Percentiles rank a stretch among this genome's conserved stretches.
phyloP scores from a whole-genome alignment of 53 echinoderm and acorn worm genomes.

The Arbacia lixula region DNA sequence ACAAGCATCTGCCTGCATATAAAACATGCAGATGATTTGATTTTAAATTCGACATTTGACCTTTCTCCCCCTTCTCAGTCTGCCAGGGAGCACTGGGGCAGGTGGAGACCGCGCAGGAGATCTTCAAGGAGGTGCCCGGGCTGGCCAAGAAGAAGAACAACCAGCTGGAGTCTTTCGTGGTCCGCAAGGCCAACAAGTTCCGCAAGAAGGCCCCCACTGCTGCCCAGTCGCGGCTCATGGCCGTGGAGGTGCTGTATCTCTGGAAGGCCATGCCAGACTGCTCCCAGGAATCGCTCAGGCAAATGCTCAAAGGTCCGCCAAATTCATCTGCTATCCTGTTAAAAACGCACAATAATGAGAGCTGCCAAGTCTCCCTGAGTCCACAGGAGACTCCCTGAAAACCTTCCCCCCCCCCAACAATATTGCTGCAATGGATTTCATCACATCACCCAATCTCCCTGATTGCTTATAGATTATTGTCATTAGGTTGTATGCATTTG shows the following conservation, averaged over 20 bases:
- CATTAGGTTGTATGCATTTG: no score
- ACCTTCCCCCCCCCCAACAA: no score
- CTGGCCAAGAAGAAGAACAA: conserved; percentile 83
- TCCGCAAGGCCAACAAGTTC: conserved; percentile 88
- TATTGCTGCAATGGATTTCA: no score
- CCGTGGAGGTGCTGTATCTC: conserved; percentile 91
- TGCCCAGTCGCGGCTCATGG: conserved; percentile 73
- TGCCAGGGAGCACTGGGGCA: conserved; percentile 87
- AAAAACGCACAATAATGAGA: no score
- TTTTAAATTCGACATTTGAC: neutral
- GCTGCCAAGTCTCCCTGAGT: no score
- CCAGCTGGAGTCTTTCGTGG: conserved; percentile 89
- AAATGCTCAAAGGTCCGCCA: conserved; percentile 87
- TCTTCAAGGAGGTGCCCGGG: conserved; percentile 89
- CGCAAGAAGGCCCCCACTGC: conserved; percentile 86
- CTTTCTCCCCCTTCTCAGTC: conserved; percentile 59
- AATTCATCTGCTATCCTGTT: no score
- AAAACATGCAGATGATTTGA: no score
- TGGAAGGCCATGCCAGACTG: conserved; percentile 96
- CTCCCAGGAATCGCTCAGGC: conserved; percentile 58
- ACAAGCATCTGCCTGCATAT: no score
- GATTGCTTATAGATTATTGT: no score
- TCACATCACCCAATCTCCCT: no score
- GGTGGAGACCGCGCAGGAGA: conserved; percentile 85
- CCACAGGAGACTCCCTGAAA: no score